Base-by-base conservation (phyloP, 1,140 invertebrate species). In the Aphis gossypii region DNA sequence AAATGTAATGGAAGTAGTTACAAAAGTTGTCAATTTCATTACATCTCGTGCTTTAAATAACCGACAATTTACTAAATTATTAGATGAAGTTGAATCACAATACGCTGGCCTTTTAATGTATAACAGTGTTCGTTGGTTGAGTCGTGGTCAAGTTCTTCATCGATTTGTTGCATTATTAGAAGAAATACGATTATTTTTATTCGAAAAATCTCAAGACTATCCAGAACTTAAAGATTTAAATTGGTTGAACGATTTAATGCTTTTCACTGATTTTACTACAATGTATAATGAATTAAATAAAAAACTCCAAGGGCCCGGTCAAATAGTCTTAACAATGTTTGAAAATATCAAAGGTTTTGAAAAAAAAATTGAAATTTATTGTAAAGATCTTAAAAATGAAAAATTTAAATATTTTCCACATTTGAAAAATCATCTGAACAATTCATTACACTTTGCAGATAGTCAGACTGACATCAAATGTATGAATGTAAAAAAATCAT, bases 21-120 rank as follows among this genome's bases (percentile, higher is more conserved):
- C 30, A 88, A 88, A 88, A 88, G 35, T 88, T 51, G 86, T 88
- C 44, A 88, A 88, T n/a, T 88, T 88, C 35, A 88, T 88, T 41
- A 51, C 30, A 30, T 30, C 86, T 41, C 82, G 82, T 41, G 76
- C 76, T 35, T 83, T 83, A 83, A 41, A 83, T 83, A 83, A 83
- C 6, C n/a, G 35, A 20, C 76, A 35, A 41, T 41, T 83, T 83
- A 41, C n/a, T 83, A 38, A 38, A 83, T 83, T 83, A 83, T 83
- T 83, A 83, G 76, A 83, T 20, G 76, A 83, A 21, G 76, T 83
- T 21, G 18, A 83, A 20, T 83, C 76, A 21, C n/a, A 38, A 38
- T 38, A 83, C 18, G 5, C n/a, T 38, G 76, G 76, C 20, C 35
- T 83, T 35, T 20, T 84, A 21, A 84, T 84, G 41, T 44, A 84